Base-by-base conservation (phyloP, 2,888 invertebrate genomes). In the Apoda limacodes region DNA sequence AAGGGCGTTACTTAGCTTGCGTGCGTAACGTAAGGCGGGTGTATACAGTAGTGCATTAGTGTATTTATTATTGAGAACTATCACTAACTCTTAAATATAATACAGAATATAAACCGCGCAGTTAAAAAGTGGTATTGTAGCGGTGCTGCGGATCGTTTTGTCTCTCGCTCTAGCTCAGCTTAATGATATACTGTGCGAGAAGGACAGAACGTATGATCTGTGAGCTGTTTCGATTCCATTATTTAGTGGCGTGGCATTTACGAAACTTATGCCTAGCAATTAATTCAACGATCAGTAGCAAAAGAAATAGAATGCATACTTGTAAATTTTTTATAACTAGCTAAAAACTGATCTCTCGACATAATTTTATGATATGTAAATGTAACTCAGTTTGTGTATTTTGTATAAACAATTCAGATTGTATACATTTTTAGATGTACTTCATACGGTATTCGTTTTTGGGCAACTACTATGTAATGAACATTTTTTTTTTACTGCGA, bases 301-400 rank as follows among this genome's bases (percentile, higher is more conserved):
- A 5, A 52, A 61, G 61, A 58, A 60, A 65, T 69, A 54, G 58
- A 52, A 64, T 65, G 67, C 71, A 65, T 60, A 64, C 60, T 66
- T 75, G 75, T 76, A 78, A 66, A 71, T 75, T 75, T n/a, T 72
- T 74, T 70, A 75, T 74, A 71, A 67, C 70, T 78, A 78, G 72
- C 66, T n/a, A 60, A 75, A 68, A 72, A 75, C 75, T 78, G 78
- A 78, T 78, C 78, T 78, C 80, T 75, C 74, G 68, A 64, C 68
- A 70, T 76, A 70, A n/a, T 70, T 75, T 75, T 78, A 63, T 75
- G 71, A 66, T 63, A 56, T 60, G 55, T 68, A 68, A 70, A 66
- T 76, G 69, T 75, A 66, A 71, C 72, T 66, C 60, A 68, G 67
- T 72, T 64, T 65, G 60, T 66, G 65, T 70, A 68, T 71, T n/a